A percentile compares a stretch with the other conserved stretches of the same genome.
Conservation (phyloP, 2,888 invertebrate genomes). For the Clitarchus hookeri region DNA sequence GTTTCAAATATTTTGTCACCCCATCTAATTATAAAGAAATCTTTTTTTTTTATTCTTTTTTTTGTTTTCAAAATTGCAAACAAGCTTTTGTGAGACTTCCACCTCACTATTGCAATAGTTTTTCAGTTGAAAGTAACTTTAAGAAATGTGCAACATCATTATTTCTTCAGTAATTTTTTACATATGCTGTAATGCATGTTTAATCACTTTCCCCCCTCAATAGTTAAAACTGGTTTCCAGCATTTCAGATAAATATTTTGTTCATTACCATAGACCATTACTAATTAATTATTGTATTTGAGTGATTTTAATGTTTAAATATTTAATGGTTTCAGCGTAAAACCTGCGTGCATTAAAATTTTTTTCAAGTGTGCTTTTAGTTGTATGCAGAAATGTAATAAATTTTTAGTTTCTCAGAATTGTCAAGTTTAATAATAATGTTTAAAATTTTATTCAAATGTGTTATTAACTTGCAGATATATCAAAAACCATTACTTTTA, state of each 20-base stretch:
- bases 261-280: slow-evolving; percentile 11
- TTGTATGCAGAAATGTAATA: neutral
- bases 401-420: neutral
- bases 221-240: slow-evolving; percentile 34
- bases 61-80: slow-evolving; percentile 23
- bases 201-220: neutral
- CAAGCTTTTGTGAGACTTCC: slow-evolving; percentile 16
- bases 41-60: slow-evolving; percentile 16
- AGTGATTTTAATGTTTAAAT: slow-evolving; percentile 19
- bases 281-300: neutral
- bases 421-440: neutral
- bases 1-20: neutral
- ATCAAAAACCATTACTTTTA: neutral
- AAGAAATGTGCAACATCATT: neutral
- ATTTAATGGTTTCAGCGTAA: neutral
- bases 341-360: neutral
- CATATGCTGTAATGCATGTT: slow-evolving; percentile 2
- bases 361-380: neutral
- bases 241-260: slow-evolving; percentile 27
- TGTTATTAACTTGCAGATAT: neutral
- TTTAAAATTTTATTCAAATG: neutral
- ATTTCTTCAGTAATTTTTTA: neutral
- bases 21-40: slow-evolving; percentile 18
- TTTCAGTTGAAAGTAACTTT: neutral
- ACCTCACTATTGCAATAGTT: slow-evolving; percentile 6